Evolutionary conservation across 2,888 invertebrate genomes (phyloP).

Genomic region (Agrotis clavis): DNA sequence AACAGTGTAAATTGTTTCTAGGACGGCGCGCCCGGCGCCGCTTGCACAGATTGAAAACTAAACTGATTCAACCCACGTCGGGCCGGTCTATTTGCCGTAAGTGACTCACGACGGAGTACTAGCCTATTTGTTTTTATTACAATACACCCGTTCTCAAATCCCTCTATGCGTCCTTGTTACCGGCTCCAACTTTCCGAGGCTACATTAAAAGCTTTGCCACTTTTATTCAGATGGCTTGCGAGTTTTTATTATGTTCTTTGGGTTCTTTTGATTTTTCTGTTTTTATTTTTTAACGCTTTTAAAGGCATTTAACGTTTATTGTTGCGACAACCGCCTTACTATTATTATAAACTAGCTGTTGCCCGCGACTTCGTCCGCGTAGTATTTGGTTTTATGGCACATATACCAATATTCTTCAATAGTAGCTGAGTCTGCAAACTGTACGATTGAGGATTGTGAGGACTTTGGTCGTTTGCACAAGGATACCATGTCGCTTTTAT

Average conservation of each 20-base stretch:
- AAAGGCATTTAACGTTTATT: too few relatives aligned
- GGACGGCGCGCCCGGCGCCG: slow-evolving; percentile 1
- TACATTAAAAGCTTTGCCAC: slow-evolving; percentile 44
- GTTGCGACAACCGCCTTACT: too few relatives aligned
- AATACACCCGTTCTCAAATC: slow-evolving; percentile 57
- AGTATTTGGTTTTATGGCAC: too few relatives aligned
- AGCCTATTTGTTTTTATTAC: slow-evolving; percentile 66
- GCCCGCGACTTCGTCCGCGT: too few relatives aligned
- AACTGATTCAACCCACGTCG: slow-evolving; percentile 69
- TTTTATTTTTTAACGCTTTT: slow-evolving; percentile 5
- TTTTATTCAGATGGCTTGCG: slow-evolving; percentile 39
- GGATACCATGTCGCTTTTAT: too few relatives aligned
- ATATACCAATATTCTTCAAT: too few relatives aligned
- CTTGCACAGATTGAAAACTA: slow-evolving; percentile 68
- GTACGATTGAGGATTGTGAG: too few relatives aligned
- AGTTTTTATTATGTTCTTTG: neutral
- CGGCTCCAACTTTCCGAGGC: slow-evolving; percentile 25
- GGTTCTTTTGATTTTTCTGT: neutral
- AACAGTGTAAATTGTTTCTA: slow-evolving; percentile 28
- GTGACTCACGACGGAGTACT: slow-evolving; percentile 49
- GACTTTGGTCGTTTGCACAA: too few relatives aligned
- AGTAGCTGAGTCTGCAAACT: too few relatives aligned
- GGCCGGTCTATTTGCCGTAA: slow-evolving; percentile 64
- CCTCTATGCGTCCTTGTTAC: slow-evolving; percentile 58
- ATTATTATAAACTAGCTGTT: too few relatives aligned